Evolutionary conservation across 1,140 invertebrate genomes (phyloP), one percentile per base, ranked within the genome.

Genomic region (Anastrepha obliqua): DNA sequence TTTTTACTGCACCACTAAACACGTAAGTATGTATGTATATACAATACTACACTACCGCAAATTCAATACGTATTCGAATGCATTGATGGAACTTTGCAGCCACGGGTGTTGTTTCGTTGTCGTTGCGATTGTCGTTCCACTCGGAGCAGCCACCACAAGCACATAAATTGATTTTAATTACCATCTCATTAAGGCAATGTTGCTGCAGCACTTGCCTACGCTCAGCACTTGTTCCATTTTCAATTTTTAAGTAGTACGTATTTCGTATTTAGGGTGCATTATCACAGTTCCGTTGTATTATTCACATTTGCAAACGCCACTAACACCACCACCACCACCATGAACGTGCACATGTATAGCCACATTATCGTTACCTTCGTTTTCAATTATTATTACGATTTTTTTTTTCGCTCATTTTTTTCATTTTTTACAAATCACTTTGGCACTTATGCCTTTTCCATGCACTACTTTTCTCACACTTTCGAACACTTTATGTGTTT

Each of bases 121-220:
- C 17, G 42, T 44, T 17, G 42, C 7, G 6, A 42, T 74, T 74
- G 67, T 74, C 11, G 17, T 62, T 15, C 13, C 60, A 17, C 60
- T 17, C 17, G 60, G 60, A 8, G 4, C 44, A 17, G 20, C 44
- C 74, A 15, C 47, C 51, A 55, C 15, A 42, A n/a, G 15, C 47
- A 81, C 47, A 81, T 42, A 81, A 81, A 81, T 81, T 81, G 74
- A 81, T 81, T 81, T 81, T 81, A 81, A 81, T 81, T 81, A 81
- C 74, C 74, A 81, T 81, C 74, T 81, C 74, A 81, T 81, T 81
- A 81, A 17, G 74, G 44, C 39, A 51, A 81, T 81, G 74, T 81
- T 47, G 74, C 47, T 81, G 51, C n/a, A 47, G 47, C 47, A 81
- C 74, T 81, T 81, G 47, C 74, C 47, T 29, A 81, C 47, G 6